Percentiles rank a stretch among this genome's conserved stretches.
Evolutionary conservation across 2,113 vertebrate genomes (phyloP).

Genomic region (Istiophorus platypterus): DNA sequence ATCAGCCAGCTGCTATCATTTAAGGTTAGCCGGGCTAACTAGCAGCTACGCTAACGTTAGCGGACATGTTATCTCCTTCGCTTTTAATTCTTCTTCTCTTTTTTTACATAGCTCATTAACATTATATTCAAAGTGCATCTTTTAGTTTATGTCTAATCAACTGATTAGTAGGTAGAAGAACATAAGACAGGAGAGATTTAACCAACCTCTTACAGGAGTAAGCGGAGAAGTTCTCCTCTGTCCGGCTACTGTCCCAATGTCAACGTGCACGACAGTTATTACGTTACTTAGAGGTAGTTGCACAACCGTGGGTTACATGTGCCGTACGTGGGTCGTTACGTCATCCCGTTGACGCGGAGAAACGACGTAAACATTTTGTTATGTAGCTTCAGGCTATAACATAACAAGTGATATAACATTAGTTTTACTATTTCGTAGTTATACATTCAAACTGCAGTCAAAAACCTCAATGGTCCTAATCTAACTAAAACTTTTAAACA

Average conservation of each 20-base stretch:
- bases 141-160: fast-evolving
- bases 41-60: constrained; percentile 35
- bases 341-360: constrained; percentile 30
- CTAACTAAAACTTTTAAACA: too few species aligned
- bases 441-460: not conserved
- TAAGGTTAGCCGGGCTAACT: not conserved
- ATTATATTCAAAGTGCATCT: fast-evolving
- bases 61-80: not conserved
- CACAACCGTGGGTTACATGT: not conserved
- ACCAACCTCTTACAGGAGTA: not conserved
- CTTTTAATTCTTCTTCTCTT: not conserved
- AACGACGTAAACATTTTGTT: not conserved
- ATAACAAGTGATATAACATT: not conserved
- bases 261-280: constrained; percentile 41
- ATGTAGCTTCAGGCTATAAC: not conserved
- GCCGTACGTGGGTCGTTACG: not conserved
- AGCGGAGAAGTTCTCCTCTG: not conserved
- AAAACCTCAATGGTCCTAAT: too few species aligned
- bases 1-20: not conserved
- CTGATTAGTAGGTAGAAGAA: fast-evolving
- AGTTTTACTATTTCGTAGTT: not conserved
- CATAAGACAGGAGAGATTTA: fast-evolving
- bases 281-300: not conserved
- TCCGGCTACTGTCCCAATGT: constrained; percentile 49
- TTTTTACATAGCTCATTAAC: not conserved